A percentile compares a stretch with the other conserved stretches of the same genome.
Evolutionary conservation across 2,888 invertebrate species (phyloP).

Genomic region (Caenorhabditis sulstoni): DNA sequence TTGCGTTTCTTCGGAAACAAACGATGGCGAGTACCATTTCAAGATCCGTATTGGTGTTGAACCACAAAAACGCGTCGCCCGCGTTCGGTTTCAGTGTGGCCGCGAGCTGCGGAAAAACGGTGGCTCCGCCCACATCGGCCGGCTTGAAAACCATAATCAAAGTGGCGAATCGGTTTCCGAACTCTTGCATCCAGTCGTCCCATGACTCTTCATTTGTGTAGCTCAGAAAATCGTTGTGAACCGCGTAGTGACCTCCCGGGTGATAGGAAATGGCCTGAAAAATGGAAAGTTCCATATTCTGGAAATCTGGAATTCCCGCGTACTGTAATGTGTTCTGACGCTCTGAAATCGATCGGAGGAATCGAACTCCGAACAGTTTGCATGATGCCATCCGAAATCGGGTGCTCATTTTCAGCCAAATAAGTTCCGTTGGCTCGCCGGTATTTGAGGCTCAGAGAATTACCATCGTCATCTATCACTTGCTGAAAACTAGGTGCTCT

Average conservation of each 20-base stretch:
- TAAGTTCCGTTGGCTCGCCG: slow-evolving; percentile 42
- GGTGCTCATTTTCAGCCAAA: neutral
- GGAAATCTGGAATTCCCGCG: neutral
- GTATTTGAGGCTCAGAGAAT: neutral
- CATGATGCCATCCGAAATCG: neutral
- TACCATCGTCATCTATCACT: slow-evolving; percentile 35
- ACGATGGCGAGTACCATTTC: neutral
- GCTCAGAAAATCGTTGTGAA: slow-evolving; percentile 66
- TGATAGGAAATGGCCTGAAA: slow-evolving; percentile 67
- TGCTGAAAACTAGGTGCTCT: slow-evolving; percentile 12
- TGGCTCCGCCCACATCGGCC: slow-evolving; percentile 67
- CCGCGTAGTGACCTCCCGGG: slow-evolving; percentile 72
- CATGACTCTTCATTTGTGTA: slow-evolving; percentile 13
- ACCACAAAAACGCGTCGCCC: slow-evolving; percentile 76
- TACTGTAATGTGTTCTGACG: slow-evolving; percentile 18
- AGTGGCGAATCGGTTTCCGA: slow-evolving; percentile 73
- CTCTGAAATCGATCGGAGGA: slow-evolving; percentile 16
- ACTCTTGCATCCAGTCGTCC: slow-evolving; percentile 56
- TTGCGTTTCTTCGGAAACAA: neutral
- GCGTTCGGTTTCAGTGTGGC: slow-evolving; percentile 61
- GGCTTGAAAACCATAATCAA: slow-evolving; percentile 64
- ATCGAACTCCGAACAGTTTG: neutral
- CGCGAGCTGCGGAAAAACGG: slow-evolving; percentile 69
- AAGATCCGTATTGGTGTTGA: slow-evolving; percentile 65
- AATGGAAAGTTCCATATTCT: too few relatives aligned